Base-by-base conservation (phyloP, 2,797 vertebrate genomes). In the Thamnophis elegans region DNA sequence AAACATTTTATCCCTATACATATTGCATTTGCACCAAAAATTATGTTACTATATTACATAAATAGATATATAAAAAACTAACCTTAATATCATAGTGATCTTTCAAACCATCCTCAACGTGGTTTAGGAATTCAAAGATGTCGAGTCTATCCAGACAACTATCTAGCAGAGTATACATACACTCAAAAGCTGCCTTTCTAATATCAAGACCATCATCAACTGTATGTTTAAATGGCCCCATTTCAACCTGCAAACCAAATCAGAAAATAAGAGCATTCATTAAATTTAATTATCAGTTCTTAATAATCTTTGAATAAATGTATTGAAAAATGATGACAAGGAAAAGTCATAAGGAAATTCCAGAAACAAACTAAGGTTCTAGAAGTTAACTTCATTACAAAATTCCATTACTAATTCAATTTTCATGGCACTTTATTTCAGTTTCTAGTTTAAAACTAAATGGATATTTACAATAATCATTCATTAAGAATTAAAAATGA, bases 71-170 rank as follows among this genome's bases (percentile, higher is more conserved):
- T n/a, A n/a, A 32, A 95, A n/a, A 93, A 93, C 95, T 97, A 96
- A 98, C 98, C 98, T 99, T 99, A 96, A 99, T 99, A 97, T 99
- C 98, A 96, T 99, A 99, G 97, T 99, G 98, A 97, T 99, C 98
- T 97, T 99, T 99, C 92, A 99, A 97, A 93, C 98, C 98, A 96
- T 99, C 98, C 97, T 99, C 98, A 95, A 99, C 98, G 62, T 99
- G 98, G 97, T 99, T 99, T 95, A 99, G 96, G 97, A 99, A 99
- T 96, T 98, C 98, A 97, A 99, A 99, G 97, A 99, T 99, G 97
- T 99, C 98, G 95, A 99, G 97, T 95, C 98, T 98, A 97, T 99
- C 98, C 94, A 99, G 98, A 96, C 98, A 99, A 96, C 98, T 99
- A 96, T 99, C 98, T 95, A 99, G 95, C 82, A 99, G 98, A 62